A percentile compares a stretch with the other conserved stretches of the same genome.
Evolutionary conservation across 2,888 invertebrate species (phyloP).

Genomic region (Drosophila buzzatii): DNA sequence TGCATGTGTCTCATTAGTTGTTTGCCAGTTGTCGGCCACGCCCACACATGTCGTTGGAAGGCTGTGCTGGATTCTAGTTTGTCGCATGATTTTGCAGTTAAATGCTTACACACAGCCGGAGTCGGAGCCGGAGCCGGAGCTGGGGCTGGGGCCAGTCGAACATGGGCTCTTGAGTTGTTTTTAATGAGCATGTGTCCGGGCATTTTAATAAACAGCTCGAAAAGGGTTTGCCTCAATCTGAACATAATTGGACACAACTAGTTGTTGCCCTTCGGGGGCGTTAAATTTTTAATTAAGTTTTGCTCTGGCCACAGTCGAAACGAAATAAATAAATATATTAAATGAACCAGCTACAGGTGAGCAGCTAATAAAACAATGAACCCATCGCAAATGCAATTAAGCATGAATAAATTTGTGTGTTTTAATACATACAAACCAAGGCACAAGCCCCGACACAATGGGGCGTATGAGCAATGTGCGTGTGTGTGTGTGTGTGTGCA

Average conservation of each 20-base stretch:
- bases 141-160: slow-evolving; percentile 45
- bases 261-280: slow-evolving; percentile 13
- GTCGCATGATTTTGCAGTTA: slow-evolving; percentile 80
- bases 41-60: slow-evolving; percentile 22
- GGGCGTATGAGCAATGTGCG: slow-evolving; percentile 31
- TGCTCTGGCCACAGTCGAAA: slow-evolving; percentile 1
- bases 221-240: slow-evolving; percentile 16
- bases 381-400: slow-evolving; percentile 54
- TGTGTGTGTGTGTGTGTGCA: background rate
- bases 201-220: slow-evolving; percentile 56
- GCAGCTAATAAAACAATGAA: slow-evolving; percentile 42
- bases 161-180: slow-evolving; percentile 75
- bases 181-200: slow-evolving; percentile 70
- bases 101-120: slow-evolving; percentile 68
- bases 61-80: slow-evolving; percentile 69
- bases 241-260: slow-evolving; percentile 49
- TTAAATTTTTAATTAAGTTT: slow-evolving; percentile 51
- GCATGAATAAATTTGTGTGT: slow-evolving; percentile 57
- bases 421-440: no score
- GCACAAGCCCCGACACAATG: slow-evolving; percentile 27
- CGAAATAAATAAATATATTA: background rate
- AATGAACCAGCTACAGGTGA: slow-evolving; percentile 28
- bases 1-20: slow-evolving; percentile 71
- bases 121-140: no score
- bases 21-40: slow-evolving; percentile 63